phyloP scores from a whole-genome alignment of 2,797 vertebrate species.

The Alca torda region DNA sequence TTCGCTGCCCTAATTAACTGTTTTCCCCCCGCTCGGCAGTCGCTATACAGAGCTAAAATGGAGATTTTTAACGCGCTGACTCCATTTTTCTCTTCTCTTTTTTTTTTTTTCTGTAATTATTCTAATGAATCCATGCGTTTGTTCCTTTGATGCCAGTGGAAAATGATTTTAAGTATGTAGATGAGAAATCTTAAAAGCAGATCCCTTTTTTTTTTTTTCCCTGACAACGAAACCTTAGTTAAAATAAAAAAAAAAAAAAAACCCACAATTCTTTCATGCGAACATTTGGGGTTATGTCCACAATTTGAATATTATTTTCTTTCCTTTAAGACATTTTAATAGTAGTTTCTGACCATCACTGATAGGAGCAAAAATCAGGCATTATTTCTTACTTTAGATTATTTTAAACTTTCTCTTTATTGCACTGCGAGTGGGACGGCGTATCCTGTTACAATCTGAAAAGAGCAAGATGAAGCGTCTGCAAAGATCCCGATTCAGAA shows the following conservation, averaged over 20 bases:
- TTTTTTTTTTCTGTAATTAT: conserved; percentile 24
- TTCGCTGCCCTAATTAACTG: conserved; percentile 68
- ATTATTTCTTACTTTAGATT: conserved; percentile 15
- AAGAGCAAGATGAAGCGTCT: conserved; percentile 34
- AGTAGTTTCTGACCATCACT: background rate
- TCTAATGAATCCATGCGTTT: conserved; percentile 52
- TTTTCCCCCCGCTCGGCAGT: conserved; percentile 11
- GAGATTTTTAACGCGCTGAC: conserved; percentile 13
- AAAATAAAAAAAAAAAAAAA: background rate
- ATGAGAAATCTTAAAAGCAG: conserved; percentile 56
- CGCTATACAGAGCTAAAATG: conserved; percentile 39
- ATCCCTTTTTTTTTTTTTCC: background rate
- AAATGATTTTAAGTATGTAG: conserved; percentile 60
- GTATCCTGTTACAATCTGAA: conserved; percentile 15
- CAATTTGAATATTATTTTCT: conserved; percentile 35
- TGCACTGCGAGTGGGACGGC: background rate
- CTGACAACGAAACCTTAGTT: background rate
- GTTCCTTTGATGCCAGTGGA: conserved; percentile 35
- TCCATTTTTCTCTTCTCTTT: background rate
- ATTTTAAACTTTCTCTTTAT: conserved; percentile 48
- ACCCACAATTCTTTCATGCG: background rate
- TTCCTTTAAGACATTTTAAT: conserved; percentile 28
- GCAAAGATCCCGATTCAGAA: conserved; percentile 28
- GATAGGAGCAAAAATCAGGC: background rate
- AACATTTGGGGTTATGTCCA: conserved; percentile 6